phyloP scores from a whole-genome alignment of 2,113 vertebrate species.

The cattle (Bos taurus) region ARS-UCD2.0 NC_037328.1:154726501-154727000 shows the following conservation, averaged over 20 bases:
- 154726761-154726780: not conserved
- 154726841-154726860: not conserved
- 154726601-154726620: not conserved
- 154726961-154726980: not conserved
- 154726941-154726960: not conserved
- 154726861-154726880: not conserved
- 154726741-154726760: accelerated
- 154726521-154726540: not conserved
- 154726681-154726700: not conserved
- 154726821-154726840: not conserved
- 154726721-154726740: not conserved
- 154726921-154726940: not conserved
- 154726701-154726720: not conserved
- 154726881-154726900: not conserved
- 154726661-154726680: not conserved
- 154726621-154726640: not conserved
- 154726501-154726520: not conserved
- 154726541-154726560: not conserved
- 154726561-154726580: not conserved
- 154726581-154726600: not conserved
- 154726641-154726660: not conserved
- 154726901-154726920: not conserved
- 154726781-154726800: not conserved
- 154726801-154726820: not conserved
- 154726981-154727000: not conserved